Conservation (phyloP, 2,113 vertebrate genomes). For the Tauraco erythrolophus region DNA sequence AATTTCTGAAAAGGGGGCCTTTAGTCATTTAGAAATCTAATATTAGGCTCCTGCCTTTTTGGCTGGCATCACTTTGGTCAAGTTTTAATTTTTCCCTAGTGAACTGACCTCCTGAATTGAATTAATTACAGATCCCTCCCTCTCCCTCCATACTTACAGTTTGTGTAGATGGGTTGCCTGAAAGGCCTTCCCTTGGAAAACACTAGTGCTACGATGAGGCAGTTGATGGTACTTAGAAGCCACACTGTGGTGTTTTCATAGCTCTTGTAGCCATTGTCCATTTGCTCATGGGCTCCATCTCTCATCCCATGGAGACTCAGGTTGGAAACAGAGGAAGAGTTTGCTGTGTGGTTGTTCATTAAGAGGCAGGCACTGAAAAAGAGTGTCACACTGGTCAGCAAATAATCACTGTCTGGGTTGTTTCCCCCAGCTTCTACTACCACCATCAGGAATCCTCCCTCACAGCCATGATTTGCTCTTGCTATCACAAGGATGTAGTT, state of each 20-base stretch:
- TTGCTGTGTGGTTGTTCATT: not conserved
- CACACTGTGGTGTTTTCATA: constrained; percentile 83
- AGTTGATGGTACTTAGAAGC: constrained; percentile 81
- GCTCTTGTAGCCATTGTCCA: constrained; percentile 55
- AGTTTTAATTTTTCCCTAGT: not conserved
- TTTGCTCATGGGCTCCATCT: not conserved
- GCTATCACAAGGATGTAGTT: not conserved
- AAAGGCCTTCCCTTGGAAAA: constrained; percentile 85
- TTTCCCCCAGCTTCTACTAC: not conserved
- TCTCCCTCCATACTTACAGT: constrained; percentile 76
- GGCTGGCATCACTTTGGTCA: not conserved
- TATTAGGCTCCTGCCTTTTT: not conserved
- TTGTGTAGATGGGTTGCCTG: constrained; percentile 79
- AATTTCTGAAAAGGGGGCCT: not conserved
- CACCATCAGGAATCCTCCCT: not conserved
- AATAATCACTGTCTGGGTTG: not conserved
- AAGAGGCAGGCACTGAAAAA: constrained; percentile 68
- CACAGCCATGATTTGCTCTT: not conserved
- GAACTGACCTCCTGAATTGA: not conserved
- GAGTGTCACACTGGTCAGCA: not conserved
- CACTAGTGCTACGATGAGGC: constrained; percentile 76
- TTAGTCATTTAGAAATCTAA: not conserved
- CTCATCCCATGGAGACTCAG: not conserved
- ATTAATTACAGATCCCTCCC: not conserved
- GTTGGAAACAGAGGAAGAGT: not conserved